Evolutionary conservation across 2,888 invertebrate genomes (phyloP).

Genomic region (Labia minor): DNA sequence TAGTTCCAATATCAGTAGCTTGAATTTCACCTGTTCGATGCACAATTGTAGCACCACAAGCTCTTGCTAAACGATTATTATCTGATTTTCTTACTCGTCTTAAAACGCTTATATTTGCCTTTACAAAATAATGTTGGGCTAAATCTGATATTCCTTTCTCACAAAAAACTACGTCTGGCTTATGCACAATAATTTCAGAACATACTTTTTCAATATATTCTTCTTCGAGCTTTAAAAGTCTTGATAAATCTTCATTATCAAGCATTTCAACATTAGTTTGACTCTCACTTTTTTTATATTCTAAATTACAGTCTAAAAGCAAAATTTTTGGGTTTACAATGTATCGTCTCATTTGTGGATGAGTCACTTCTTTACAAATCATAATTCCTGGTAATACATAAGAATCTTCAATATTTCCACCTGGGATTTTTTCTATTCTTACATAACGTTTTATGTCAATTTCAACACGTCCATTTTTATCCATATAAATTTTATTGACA

Average conservation of each 20-base stretch:
- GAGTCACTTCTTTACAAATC: conserved; percentile 97
- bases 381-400: conserved; percentile 87
- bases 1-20: conserved; percentile 86
- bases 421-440: conserved; percentile 75
- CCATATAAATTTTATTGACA: conserved; percentile 79
- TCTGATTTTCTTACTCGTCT: conserved; percentile 85
- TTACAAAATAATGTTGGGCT: conserved; percentile 79
- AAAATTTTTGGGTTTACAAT: conserved; percentile 94
- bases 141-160: conserved; percentile 96
- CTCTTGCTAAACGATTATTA: conserved; percentile 92
- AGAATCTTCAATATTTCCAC: conserved; percentile 90
- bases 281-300: conserved; percentile 99
- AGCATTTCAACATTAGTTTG: conserved; percentile 94
- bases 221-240: conserved; percentile 89
- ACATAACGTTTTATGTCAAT: conserved; percentile 98
- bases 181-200: conserved; percentile 84
- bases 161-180: conserved; percentile 93
- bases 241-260: conserved; percentile 90
- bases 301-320: conserved; percentile 86
- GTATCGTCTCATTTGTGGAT: conserved; percentile 88
- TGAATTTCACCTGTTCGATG: conserved; percentile 92
- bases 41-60: conserved; percentile 84
- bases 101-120: conserved; percentile 49
- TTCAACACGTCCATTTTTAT: conserved; percentile 80
- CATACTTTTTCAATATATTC: conserved; percentile 82